These are phyloP conservation scores for Nansenia antarctica DNA, from an alignment of 2,113 vertebrate species.

Conservation along the genomic window DNA sequence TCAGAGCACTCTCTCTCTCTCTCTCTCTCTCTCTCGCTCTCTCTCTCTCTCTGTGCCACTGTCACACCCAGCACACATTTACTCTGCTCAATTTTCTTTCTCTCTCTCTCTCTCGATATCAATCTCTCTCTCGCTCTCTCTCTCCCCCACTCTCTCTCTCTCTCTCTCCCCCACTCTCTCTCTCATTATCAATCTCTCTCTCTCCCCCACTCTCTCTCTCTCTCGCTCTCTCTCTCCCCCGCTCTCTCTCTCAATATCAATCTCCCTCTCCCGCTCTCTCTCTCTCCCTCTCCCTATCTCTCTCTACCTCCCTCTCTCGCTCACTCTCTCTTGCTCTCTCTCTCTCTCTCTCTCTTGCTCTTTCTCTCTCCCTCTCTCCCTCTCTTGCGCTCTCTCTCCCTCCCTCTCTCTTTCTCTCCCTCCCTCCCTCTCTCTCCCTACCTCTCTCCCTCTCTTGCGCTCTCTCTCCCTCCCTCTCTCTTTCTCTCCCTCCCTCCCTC, in stretches of 20 bases:
- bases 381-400: no score
- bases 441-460: neutral
- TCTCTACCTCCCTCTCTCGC: no score
- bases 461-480: neutral
- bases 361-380: neutral
- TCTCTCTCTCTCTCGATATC: no score
- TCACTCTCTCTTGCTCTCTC: no score
- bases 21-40: neutral
- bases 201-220: neutral
- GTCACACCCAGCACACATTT: neutral
- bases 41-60: neutral
- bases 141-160: neutral
- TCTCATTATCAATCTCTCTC: no score
- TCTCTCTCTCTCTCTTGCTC: neutral
- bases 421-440: no score
- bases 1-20: neutral
- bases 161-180: neutral
- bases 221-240: constrained; percentile 4
- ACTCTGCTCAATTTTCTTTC: neutral
- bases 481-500: neutral
- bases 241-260: neutral
- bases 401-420: neutral
- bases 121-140: no score
- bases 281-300: constrained; percentile 4
- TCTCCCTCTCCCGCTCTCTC: no score